A percentile compares a stretch with the other conserved stretches of the same genome.
Evolutionary conservation across 2,113 vertebrate species (phyloP).

Genomic region (Bos javanicus): DNA sequence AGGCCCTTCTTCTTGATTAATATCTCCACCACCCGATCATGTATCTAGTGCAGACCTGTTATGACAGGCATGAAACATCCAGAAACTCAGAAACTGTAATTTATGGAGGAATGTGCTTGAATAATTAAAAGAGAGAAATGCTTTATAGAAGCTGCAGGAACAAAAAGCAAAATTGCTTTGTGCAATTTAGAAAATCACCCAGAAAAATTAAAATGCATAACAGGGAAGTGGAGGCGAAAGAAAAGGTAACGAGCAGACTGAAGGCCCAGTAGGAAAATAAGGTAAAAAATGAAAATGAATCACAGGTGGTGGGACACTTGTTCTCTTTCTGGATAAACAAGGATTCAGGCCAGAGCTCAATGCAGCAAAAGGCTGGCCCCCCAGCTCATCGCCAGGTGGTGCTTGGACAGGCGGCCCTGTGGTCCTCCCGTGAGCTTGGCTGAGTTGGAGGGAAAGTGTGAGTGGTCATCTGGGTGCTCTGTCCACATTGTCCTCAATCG

Average conservation of each 20-base stretch:
- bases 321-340: background rate
- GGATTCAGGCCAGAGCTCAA: background rate
- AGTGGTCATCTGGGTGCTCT: background rate
- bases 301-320: background rate
- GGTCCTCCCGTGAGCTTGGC: background rate
- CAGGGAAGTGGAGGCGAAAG: background rate
- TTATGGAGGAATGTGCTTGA: background rate
- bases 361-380: background rate
- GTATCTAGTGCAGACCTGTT: background rate
- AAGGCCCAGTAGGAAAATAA: background rate
- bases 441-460: background rate
- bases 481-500: background rate
- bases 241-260: background rate
- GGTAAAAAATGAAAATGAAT: background rate
- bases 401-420: accelerated
- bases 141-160: background rate
- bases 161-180: background rate
- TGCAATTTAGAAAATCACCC: background rate
- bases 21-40: background rate
- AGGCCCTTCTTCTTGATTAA: background rate
- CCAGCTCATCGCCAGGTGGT: background rate
- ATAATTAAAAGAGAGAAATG: background rate
- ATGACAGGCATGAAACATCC: background rate
- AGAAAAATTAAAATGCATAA: background rate
- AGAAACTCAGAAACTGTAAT: background rate